phyloP scores from a whole-genome alignment of 1,140 invertebrate species.

The Scaptomyza hsui region DNA sequence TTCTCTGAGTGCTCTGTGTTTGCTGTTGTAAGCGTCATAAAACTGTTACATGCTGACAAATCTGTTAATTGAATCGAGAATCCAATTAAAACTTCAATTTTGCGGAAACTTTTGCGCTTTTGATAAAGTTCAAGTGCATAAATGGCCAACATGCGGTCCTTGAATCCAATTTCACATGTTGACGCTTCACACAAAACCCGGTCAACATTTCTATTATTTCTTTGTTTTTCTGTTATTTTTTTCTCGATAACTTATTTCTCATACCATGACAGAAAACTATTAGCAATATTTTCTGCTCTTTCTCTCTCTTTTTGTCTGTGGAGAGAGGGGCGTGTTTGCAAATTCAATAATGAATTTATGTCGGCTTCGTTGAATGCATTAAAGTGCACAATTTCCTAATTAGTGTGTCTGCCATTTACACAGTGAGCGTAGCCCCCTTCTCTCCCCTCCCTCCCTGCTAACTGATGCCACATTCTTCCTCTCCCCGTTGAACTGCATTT shows the following conservation, averaged over 20 bases:
- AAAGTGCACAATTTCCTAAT: conserved; percentile 76
- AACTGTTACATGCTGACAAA: conserved; percentile 81
- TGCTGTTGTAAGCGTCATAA: conserved; percentile 58
- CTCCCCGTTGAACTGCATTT: conserved; percentile 30
- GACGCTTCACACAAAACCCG: conserved; percentile 23
- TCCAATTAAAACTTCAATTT: conserved; percentile 83
- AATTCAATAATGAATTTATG: conserved; percentile 69
- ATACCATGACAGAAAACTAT: background rate
- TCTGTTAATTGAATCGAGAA: conserved; percentile 84
- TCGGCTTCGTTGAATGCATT: conserved; percentile 48
- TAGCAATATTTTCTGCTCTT: background rate
- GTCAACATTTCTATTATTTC: background rate
- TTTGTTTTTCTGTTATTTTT: conserved; percentile 23
- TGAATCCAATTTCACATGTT: conserved; percentile 45
- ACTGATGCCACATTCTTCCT: background rate
- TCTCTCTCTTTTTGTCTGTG: too few species aligned
- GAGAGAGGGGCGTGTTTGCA: conserved; percentile 31
- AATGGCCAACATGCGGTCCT: conserved; percentile 66
- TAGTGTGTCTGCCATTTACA: conserved; percentile 63
- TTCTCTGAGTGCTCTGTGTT: background rate
- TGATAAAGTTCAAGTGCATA: conserved; percentile 70
- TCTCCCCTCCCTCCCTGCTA: background rate
- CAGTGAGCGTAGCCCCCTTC: conserved; percentile 2
- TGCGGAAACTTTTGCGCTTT: conserved; percentile 54
- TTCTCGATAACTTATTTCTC: background rate